Conservation (phyloP, 1,140 invertebrate genomes). For the Dreissena polymorpha region DNA sequence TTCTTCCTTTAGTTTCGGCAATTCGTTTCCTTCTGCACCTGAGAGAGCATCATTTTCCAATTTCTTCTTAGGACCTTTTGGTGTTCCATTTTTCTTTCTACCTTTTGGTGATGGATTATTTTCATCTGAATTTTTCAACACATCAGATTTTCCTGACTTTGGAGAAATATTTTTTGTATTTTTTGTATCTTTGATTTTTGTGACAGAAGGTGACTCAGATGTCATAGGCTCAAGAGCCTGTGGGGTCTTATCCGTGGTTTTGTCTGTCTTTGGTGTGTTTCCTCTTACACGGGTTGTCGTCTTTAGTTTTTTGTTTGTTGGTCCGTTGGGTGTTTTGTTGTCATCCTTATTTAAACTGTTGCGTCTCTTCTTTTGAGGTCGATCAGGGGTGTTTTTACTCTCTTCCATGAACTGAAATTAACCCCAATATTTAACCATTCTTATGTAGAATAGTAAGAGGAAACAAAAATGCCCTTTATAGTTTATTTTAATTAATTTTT, state of each 20-base stretch:
- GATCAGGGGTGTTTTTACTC: conserved; percentile 52
- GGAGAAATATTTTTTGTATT: conserved; percentile 2
- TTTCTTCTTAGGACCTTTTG: neutral
- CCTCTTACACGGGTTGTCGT: conserved; percentile 34
- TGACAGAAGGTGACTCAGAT: conserved; percentile 18
- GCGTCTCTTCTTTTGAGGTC: conserved; percentile 58
- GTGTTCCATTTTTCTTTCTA: neutral
- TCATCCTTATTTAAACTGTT: conserved; percentile 54
- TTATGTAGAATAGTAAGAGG: too few species aligned
- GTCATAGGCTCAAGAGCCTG: conserved; percentile 21
- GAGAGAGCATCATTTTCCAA: neutral
- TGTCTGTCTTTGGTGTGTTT: conserved; percentile 35
- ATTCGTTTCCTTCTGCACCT: neutral
- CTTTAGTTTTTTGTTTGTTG: conserved; percentile 56
- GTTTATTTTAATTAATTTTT: too few species aligned
- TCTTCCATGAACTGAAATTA: conserved; percentile 44
- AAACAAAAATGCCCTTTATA: too few species aligned
- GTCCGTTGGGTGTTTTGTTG: conserved; percentile 57
- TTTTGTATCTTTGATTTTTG: conserved; percentile 20
- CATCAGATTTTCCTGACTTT: neutral
- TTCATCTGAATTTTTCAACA: neutral
- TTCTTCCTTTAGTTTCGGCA: too few species aligned
- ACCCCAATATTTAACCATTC: too few species aligned
- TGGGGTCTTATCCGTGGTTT: neutral
- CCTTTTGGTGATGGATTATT: neutral